A percentile compares a stretch with the other conserved stretches of the same genome.
Evolutionary conservation across 2,797 vertebrate genomes (phyloP).

Genomic region (Oreochromis grahami): DNA sequence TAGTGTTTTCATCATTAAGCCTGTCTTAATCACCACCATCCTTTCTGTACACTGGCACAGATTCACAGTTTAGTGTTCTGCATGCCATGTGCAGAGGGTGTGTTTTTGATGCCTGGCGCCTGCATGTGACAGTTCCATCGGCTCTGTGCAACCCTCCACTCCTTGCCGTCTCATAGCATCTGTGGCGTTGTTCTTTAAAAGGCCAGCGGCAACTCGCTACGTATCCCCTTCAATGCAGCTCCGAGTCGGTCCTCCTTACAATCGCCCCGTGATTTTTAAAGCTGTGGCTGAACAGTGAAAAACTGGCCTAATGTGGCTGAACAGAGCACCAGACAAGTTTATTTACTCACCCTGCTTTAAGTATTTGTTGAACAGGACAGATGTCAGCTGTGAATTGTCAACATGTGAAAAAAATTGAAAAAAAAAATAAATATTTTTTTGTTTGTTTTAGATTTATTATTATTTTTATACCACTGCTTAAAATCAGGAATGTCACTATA

Average conservation of each 20-base stretch:
- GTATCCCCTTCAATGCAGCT: conserved; percentile 45
- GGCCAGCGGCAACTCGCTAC: conserved; percentile 59
- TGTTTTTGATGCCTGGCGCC: conserved; percentile 65
- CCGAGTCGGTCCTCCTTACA: conserved; percentile 44
- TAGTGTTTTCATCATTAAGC: conserved; percentile 66
- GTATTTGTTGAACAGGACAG: neutral
- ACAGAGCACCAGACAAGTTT: conserved; percentile 32
- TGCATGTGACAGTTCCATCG: conserved; percentile 74
- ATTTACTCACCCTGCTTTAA: neutral
- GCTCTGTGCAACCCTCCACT: conserved; percentile 53
- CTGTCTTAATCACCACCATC: conserved; percentile 50
- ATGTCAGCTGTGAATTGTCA: neutral
- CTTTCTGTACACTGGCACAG: conserved; percentile 47
- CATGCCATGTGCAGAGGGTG: conserved; percentile 54
- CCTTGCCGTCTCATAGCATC: conserved; percentile 66
- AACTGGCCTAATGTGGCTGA: conserved; percentile 18
- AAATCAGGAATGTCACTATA: neutral
- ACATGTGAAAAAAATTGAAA: neutral
- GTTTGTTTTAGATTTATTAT: neutral
- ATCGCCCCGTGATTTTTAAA: conserved; percentile 17
- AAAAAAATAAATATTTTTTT: no score
- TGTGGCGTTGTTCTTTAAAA: conserved; percentile 67
- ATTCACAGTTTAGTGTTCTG: conserved; percentile 45
- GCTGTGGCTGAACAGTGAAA: conserved; percentile 1
- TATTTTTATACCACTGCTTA: neutral